Evolutionary conservation across 2,113 vertebrate species (phyloP).

Genomic region (Melanotaenia duboulayi): DNA sequence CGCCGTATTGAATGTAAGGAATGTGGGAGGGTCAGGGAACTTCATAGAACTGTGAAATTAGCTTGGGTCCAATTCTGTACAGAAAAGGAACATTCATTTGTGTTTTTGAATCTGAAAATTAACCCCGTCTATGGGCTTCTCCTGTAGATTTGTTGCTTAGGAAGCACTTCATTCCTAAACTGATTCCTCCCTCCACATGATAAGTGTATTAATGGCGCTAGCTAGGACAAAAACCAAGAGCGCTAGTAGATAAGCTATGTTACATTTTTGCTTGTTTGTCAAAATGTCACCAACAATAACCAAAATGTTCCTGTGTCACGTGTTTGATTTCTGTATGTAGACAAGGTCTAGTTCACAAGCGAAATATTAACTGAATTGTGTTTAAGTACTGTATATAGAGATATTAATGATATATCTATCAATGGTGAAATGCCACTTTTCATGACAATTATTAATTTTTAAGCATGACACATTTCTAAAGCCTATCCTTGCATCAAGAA

Average conservation of each 20-base stretch:
- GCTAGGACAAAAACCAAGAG: conserved; percentile 58
- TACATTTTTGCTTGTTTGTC: conserved; percentile 89
- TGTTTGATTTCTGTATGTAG: conserved; percentile 83
- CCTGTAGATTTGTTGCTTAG: conserved; percentile 87
- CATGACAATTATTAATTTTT: conserved; percentile 87
- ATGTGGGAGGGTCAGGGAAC: conserved; percentile 95
- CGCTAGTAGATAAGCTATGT: conserved; percentile 81
- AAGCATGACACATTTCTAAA: conserved; percentile 95
- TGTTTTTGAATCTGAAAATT: conserved; percentile 60
- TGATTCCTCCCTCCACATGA: conserved; percentile 70
- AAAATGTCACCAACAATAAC: conserved; percentile 92
- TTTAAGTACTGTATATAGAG: conserved; percentile 77
- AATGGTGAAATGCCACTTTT: conserved; percentile 92
- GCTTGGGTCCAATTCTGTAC: conserved; percentile 99
- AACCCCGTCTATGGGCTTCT: conserved; percentile 86
- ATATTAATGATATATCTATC: conserved; percentile 86
- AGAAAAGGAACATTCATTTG: conserved; percentile 93
- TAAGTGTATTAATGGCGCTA: conserved; percentile 63
- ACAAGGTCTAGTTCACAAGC: conserved; percentile 71
- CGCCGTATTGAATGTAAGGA: conserved; percentile 99
- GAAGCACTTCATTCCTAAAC: conserved; percentile 73
- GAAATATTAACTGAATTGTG: conserved; percentile 64
- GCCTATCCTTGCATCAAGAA: conserved; percentile 84
- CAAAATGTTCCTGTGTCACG: conserved; percentile 88
- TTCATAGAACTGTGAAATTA: conserved; percentile 99